Base-by-base conservation (phyloP, 2,888 invertebrate species). In the Coelinius sp. region DNA sequence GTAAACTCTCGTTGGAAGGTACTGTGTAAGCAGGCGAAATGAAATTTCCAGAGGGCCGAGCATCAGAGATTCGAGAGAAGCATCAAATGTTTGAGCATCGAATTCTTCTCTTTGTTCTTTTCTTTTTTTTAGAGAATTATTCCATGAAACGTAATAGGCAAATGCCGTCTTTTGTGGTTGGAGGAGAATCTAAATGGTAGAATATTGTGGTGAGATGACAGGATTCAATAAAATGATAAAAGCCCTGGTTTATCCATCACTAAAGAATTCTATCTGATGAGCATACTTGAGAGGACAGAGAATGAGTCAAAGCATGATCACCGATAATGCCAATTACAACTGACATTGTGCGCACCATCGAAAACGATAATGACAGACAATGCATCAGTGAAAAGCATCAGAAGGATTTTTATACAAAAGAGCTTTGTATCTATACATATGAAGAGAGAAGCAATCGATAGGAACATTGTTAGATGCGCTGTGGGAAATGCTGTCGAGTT, bases 11-110 rank as follows among this genome's bases (percentile, higher is more conserved):
- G 53, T 31, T 49, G 14, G 44, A 52, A 68, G 62, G 67, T 14
- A 71, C 67, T 71, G 67, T 71, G 71, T 71, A 71, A 71, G 71
- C 71, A 71, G 62, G 49, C 71, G 62, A 71, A 71, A 71, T 71
- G 71, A 71, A 71, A 71, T 71, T 71, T 71, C 67, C 67, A 62
- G 62, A 17, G 27, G 71, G 63, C 46, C 46, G 71, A 71, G 49
- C 71, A 64, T 52, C 59, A 35, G 52, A 46, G 63, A 63, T 64
- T 70, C 49, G 63, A 22, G 31, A 67, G 17, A n/a, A 44, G 27
- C 59, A 59, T 59, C 59, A 35, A 59, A 59, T 59, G 59, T 59
- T 59, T 59, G 59, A 59, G 27, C 31, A 59, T 59, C 59, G 59
- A 59, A 59, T 59, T 35, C 35, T 53, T 24, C n/a, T 53, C n/a